Evolutionary conservation across 1,140 invertebrate species (phyloP).

Genomic region (Gerris buenoi): DNA sequence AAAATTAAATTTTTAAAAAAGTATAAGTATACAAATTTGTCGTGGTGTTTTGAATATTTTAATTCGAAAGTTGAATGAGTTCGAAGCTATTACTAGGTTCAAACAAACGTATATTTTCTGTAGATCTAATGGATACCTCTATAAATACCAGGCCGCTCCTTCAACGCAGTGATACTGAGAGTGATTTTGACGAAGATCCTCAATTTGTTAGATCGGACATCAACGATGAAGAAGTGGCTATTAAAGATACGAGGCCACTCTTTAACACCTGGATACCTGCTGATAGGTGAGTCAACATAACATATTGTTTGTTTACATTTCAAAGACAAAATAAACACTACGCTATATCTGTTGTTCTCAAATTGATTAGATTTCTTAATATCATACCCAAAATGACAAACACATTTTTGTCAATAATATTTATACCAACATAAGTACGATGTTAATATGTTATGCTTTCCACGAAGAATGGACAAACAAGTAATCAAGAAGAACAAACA

Average conservation of each 20-base stretch:
- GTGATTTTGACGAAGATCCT: conserved; percentile 32
- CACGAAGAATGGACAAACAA: too few relatives aligned
- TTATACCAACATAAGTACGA: too few relatives aligned
- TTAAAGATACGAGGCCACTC: conserved; percentile 35
- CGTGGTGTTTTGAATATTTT: background rate
- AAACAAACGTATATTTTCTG: background rate
- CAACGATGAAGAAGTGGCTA: conserved; percentile 30
- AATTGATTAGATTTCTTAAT: too few relatives aligned
- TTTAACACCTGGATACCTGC: conserved; percentile 37
- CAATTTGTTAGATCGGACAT: conserved; percentile 24
- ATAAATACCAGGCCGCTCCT: conserved; percentile 34
- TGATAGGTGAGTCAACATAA: conserved; percentile 41
- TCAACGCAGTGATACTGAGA: conserved; percentile 28
- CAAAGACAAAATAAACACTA: too few relatives aligned
- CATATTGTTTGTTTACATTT: too few relatives aligned
- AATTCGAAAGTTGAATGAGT: background rate
- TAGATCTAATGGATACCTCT: conserved; percentile 31
- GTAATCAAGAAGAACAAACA: too few relatives aligned
- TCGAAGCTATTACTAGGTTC: background rate
- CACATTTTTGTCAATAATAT: too few relatives aligned
- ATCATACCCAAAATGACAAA: too few relatives aligned
- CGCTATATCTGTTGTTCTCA: too few relatives aligned
- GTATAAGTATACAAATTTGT: background rate
- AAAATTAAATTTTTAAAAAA: background rate
- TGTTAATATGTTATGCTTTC: too few relatives aligned